Base-by-base conservation (phyloP, 2,797 vertebrate genomes). In the Chaunax sp. region DNA sequence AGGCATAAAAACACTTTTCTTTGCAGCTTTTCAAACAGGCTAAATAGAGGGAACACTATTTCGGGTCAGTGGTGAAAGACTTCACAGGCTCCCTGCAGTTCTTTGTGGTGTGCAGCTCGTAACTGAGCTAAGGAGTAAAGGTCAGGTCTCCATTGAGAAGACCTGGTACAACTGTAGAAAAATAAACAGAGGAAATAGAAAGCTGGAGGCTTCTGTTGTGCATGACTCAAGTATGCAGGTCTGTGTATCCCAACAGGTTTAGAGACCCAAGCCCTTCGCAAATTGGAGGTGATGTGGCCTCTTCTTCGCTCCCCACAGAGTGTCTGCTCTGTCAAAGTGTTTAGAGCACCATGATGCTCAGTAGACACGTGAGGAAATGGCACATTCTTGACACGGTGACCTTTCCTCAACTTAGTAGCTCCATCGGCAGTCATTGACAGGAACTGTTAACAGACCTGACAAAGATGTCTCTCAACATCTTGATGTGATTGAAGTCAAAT, bases 151-250 rank as follows among this genome's bases (percentile, higher is more conserved):
- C 43, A 35, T 54, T 80, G 85, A 83, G 45, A 52, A 75, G 75
- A 78, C 70, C 64, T 72, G 72, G 56, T 72, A 38, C 45, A 79
- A 81, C 67, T 65, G 65, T 35, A 75, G 78, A 80, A 92, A 90
- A 92, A 89, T 87, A 93, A 93, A 90, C 82, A 86, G 74, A 38
- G 53, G 72, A 64, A 73, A 71, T 23, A 53, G 40, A 66, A 60
- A 75, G 83, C 25, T 65, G 70, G 82, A 71, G 66, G 54, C 44
- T 73, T 75, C 38, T 73, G 69, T 71, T 51, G 58, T 23, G 56
- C 10, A 20, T 20, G 37, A 58, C 50, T 69, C 19, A 65, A 83
- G 58, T 45, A 72, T 79, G 79, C 33, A 37, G 67, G 52, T 70
- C 69, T 19, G 8, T 45, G 49, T 70, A 74, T 76, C 72, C 61